phyloP scores from a whole-genome alignment of 2,113 vertebrate species.

The Eleginops maclovinus region DNA sequence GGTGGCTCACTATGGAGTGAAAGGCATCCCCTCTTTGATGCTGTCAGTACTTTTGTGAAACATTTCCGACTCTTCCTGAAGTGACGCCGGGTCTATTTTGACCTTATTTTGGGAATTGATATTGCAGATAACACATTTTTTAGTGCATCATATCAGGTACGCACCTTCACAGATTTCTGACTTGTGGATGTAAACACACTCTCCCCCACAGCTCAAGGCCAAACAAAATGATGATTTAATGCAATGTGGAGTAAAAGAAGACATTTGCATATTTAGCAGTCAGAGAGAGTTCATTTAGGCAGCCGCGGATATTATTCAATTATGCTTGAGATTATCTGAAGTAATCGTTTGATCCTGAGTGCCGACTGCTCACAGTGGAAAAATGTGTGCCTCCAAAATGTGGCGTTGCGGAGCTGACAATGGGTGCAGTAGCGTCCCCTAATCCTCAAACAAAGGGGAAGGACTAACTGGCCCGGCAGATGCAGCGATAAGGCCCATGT shows the following conservation, averaged over 20 bases:
- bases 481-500: conserved; percentile 69
- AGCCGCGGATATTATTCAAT: conserved; percentile 29
- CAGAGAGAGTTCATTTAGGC: conserved; percentile 26
- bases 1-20: conserved; percentile 61
- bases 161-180: neutral
- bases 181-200: conserved; percentile 13
- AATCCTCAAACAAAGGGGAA: conserved; percentile 58
- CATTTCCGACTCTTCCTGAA: conserved; percentile 39
- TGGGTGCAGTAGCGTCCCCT: conserved; percentile 35
- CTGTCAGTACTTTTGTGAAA: conserved; percentile 54
- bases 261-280: conserved; percentile 61
- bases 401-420: conserved; percentile 23
- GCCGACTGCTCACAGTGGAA: neutral
- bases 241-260: conserved; percentile 23
- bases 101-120: neutral
- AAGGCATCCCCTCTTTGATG: conserved; percentile 75
- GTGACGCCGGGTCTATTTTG: conserved; percentile 13
- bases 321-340: conserved; percentile 23
- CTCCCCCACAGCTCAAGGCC: conserved; percentile 21
- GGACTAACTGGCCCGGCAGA: conserved; percentile 55
- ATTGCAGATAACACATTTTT: neutral
- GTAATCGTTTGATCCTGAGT: conserved; percentile 19
- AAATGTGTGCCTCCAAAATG: conserved; percentile 14
- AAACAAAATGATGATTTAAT: conserved; percentile 48
- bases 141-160: neutral